A percentile compares a stretch with the other conserved stretches of the same genome.
Conservation (phyloP, 2,888 invertebrate species). For the Prosopocoilus inquinatus region DNA sequence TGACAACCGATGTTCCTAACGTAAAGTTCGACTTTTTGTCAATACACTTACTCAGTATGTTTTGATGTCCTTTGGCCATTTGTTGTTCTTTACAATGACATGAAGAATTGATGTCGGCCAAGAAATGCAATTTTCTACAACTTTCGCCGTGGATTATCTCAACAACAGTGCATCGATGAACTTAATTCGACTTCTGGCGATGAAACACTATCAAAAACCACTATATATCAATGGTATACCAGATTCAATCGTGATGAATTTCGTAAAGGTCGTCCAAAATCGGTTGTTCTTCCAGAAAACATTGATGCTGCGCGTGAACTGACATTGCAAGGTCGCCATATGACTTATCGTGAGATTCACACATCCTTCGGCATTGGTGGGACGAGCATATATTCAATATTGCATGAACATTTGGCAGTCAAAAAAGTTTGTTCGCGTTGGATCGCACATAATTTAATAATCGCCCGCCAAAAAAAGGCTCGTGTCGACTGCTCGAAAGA, state of each 20-base stretch:
- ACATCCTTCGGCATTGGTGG: too few relatives aligned
- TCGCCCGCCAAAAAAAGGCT: not conserved
- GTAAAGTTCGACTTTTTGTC: too few relatives aligned
- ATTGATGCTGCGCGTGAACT: not conserved
- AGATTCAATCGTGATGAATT: not conserved
- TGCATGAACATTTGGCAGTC: too few relatives aligned
- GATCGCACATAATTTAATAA: too few relatives aligned
- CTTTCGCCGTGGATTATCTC: too few relatives aligned
- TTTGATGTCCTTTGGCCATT: not conserved
- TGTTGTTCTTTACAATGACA: too few relatives aligned
- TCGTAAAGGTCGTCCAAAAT: not conserved
- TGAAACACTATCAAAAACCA: too few relatives aligned
- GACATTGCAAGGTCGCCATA: too few relatives aligned
- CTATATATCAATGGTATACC: too few relatives aligned
- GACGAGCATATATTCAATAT: not conserved
- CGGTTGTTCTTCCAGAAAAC: not conserved
- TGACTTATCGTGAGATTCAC: not conserved
- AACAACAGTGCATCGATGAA: not conserved
- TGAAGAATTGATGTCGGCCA: not conserved
- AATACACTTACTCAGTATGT: not conserved
- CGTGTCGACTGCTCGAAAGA: not conserved
- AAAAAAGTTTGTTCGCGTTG: too few relatives aligned
- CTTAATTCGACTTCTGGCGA: not conserved
- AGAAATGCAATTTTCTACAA: too few relatives aligned
- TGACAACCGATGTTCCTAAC: too few relatives aligned